Conservation (phyloP, 2,113 vertebrate species). For the Myotis lucifugus region DNA sequence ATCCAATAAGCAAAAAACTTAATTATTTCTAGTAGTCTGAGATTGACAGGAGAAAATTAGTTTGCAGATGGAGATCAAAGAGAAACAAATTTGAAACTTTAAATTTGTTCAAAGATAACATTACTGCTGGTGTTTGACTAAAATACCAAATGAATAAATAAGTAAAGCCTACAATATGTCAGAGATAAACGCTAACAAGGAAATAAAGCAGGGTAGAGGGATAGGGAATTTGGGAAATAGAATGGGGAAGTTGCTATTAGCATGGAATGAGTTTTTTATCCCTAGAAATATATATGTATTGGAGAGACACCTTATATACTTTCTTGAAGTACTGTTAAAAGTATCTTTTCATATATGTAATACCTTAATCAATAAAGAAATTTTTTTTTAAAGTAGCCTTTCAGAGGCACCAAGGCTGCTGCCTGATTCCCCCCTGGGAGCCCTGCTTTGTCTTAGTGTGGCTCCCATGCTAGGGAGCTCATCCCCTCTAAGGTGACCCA, state of each 20-base stretch:
- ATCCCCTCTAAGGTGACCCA: neutral
- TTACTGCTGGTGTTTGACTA: neutral
- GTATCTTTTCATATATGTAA: neutral
- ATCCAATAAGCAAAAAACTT: neutral
- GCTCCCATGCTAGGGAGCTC: neutral
- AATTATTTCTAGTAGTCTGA: constrained; percentile 7
- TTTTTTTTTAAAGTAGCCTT: neutral
- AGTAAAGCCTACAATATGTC: neutral
- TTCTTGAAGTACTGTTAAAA: neutral
- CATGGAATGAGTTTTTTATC: neutral
- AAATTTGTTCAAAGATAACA: constrained; percentile 26
- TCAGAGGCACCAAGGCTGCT: neutral
- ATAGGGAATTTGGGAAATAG: neutral
- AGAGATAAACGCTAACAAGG: neutral
- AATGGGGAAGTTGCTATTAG: neutral
- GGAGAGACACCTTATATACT: neutral
- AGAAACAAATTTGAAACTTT: neutral
- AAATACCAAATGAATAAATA: constrained; percentile 36
- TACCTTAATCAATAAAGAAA: no score
- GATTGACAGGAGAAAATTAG: neutral
- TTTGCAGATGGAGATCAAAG: constrained; percentile 16
- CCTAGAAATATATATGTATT: neutral
- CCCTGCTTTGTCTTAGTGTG: neutral
- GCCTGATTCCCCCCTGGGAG: neutral
- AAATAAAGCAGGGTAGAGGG: neutral